Evolutionary conservation across 2,113 vertebrate genomes (phyloP).

Genomic region (Crotalus helleri): DNA sequence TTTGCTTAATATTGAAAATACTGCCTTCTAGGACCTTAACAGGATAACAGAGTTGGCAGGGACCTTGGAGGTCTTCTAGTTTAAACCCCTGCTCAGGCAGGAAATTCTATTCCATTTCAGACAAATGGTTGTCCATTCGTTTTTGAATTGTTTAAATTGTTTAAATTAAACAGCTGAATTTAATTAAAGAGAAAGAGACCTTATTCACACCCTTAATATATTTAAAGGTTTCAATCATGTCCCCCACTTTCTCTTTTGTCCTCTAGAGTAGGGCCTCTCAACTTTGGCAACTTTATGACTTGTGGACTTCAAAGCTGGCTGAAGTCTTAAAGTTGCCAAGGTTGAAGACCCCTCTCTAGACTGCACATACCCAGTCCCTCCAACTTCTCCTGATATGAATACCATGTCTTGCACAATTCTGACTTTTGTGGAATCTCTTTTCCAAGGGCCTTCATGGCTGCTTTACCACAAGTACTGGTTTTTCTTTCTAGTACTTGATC

Average conservation of each 20-base stretch:
- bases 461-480: neutral
- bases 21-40: no score
- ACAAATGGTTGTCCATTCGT: neutral
- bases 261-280: no score
- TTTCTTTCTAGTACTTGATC: neutral
- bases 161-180: neutral
- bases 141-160: no score
- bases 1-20: neutral
- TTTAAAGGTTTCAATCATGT: neutral
- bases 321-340: no score
- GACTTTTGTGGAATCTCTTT: neutral
- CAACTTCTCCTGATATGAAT: neutral
- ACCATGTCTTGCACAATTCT: neutral
- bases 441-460: neutral
- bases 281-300: no score
- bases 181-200: neutral
- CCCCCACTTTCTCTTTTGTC: neutral
- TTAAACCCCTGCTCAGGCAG: neutral
- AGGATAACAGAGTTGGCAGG: neutral
- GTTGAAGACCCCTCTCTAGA: no score
- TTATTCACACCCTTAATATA: neutral
- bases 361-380: no score
- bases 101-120: neutral
- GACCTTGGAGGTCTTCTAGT: neutral
- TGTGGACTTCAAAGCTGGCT: no score